Evolutionary conservation across 2,797 vertebrate genomes (phyloP), one percentile per base, ranked within the genome.

Genomic region (Morus bassanus): DNA sequence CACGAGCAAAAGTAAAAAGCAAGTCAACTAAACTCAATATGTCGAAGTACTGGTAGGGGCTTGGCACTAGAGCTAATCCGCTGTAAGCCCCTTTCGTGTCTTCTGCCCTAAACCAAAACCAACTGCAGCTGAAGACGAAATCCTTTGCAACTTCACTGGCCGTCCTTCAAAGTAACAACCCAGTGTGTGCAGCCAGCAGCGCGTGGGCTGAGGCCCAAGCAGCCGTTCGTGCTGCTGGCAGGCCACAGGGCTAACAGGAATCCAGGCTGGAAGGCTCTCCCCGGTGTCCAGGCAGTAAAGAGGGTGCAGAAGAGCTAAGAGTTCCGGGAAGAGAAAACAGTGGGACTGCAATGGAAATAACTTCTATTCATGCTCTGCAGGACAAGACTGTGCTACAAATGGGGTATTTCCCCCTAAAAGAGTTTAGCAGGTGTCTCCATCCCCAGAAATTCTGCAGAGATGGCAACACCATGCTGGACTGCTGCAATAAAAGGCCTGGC

Each of bases 251-350:
- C 50, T 19, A 14, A 23, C 28, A 25, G 50, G 48, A 30, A 35
- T 46, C 46, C 30, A 14, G 22, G 18, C 43, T 54, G 51, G 57
- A 53, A 76, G 48, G 14, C 17, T 21, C 19, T 63, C 6, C 30
- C 30, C 2, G 1, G 17, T 0, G 0, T 30, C 41, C 51, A 37
- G 33, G 21, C n/a, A 67, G 46, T 10, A 23, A 59, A 57, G 16
- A 50, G 27, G 13, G 5, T 53, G 27, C 69, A 60, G 70, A 37
- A 28, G 18, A 10, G 23, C 10, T 13, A 21, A 27, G 27, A 69
- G 43, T 13, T 33, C 12, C 6, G 15, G 11, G n/a, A 50, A 11
- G 53, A 60, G 73, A 17, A 54, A 74, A 11, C 3, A 11, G 63
- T 23, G 18, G 57, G 63, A 23, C 45, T 31, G 21, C 11, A 7